Conservation (phyloP, 2,113 vertebrate species). For the Sceloporus undulatus region DNA sequence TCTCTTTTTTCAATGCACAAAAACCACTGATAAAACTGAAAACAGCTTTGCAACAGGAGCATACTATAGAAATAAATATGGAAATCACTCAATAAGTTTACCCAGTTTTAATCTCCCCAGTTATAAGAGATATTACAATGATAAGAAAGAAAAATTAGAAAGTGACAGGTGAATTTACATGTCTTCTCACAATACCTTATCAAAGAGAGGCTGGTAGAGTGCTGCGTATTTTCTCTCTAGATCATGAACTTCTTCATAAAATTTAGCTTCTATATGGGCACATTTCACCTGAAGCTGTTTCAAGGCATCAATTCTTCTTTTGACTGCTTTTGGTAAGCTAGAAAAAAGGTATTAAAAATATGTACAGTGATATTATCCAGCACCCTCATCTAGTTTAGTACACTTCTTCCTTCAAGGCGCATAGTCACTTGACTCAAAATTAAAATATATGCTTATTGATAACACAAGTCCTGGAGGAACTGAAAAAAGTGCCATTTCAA, state of each 20-base stretch:
- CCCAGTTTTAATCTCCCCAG: background rate
- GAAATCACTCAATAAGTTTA: no score
- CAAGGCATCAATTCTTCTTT: constrained; percentile 93
- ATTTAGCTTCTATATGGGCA: constrained; percentile 95
- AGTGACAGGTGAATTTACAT: background rate
- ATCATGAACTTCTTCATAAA: constrained; percentile 98
- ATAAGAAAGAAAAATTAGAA: background rate
- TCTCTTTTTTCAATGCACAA: background rate
- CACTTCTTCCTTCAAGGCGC: background rate
- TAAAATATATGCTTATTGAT: background rate
- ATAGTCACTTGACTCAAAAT: background rate
- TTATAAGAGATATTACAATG: background rate
- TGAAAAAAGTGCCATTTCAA: background rate
- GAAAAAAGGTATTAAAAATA: background rate
- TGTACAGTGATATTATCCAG: background rate
- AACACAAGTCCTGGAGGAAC: background rate
- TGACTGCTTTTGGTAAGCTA: constrained; percentile 94
- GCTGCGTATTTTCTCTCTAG: constrained; percentile 95
- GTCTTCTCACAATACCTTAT: constrained; percentile 84
- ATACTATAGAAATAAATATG: background rate
- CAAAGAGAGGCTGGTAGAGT: constrained; percentile 93
- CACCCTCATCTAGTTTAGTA: background rate
- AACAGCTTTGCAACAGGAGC: background rate
- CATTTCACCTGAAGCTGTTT: constrained; percentile 96
- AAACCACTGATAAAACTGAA: background rate